Percentiles rank a stretch among this genome's conserved stretches.
phyloP scores from a whole-genome alignment of 1,140 invertebrate genomes.

The Elymnias hypermnestra region DNA sequence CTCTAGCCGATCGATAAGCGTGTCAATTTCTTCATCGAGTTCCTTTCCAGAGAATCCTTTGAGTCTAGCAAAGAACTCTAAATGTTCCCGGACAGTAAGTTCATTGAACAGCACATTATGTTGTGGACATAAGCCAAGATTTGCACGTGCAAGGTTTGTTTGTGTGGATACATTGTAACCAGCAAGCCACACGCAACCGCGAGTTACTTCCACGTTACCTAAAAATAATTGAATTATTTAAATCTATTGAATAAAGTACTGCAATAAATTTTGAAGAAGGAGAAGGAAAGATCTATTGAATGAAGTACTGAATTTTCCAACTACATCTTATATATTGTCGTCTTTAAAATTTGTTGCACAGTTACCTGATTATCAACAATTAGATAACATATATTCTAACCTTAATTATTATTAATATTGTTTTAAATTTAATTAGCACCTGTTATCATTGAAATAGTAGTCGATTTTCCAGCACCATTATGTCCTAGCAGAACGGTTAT shows the following conservation, averaged over 20 bases:
- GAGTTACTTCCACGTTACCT: conserved; percentile 75
- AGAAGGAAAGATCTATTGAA: no score
- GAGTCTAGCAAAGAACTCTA: conserved; percentile 89
- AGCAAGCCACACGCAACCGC: conserved; percentile 83
- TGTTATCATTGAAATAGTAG: conserved; percentile 83
- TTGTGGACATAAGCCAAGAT: conserved; percentile 94
- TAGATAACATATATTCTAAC: no score
- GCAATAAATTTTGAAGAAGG: no score
- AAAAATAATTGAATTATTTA: conserved; percentile 5
- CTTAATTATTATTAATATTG: no score
- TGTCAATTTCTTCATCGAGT: conserved; percentile 72
- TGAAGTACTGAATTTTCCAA: no score
- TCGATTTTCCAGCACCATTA: conserved; percentile 79
- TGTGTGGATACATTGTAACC: conserved; percentile 81
- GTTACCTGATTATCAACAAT: no score
- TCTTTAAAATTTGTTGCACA: no score
- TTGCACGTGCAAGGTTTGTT: conserved; percentile 77
- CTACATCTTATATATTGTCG: no score
- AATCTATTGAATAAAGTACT: no score
- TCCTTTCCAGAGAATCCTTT: conserved; percentile 80
- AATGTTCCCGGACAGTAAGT: conserved; percentile 92
- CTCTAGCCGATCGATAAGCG: conserved; percentile 52
- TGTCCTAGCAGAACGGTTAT: conserved; percentile 86
- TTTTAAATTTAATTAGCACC: no score
- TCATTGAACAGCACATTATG: conserved; percentile 96